These are phyloP conservation scores for Lethrus apterus DNA, from an alignment of 1,140 invertebrate genomes.

Conservation along the genomic window DNA sequence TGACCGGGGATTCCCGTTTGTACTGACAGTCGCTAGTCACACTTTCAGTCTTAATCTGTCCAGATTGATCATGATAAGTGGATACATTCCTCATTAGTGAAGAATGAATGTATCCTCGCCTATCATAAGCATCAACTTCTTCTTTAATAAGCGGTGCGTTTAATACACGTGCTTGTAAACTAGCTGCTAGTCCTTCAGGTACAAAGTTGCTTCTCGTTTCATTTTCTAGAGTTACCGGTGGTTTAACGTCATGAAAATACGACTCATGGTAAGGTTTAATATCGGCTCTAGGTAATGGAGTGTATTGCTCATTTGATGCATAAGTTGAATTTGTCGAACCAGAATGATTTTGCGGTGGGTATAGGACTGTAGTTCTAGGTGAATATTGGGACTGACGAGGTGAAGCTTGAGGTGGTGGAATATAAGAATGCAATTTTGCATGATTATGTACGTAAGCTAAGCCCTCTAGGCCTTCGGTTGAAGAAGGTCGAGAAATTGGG, in stretches of 20 bases:
- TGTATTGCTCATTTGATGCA: conserved; percentile 46
- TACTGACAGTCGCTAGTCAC: conserved; percentile 30
- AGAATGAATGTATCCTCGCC: conserved; percentile 11
- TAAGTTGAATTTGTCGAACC: conserved; percentile 34
- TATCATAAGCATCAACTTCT: conserved; percentile 32
- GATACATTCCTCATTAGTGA: conserved; percentile 7
- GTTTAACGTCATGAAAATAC: conserved; percentile 58
- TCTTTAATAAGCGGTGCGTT: conserved; percentile 38
- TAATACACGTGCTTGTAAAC: conserved; percentile 68
- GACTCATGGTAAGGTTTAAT: conserved; percentile 67
- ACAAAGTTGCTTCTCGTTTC: conserved; percentile 42
- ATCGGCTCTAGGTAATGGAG: conserved; percentile 60
- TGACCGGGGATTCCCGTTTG: conserved; percentile 39
- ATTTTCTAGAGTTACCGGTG: conserved; percentile 27
- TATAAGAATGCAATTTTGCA: conserved; percentile 40
- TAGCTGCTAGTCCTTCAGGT: conserved; percentile 68
- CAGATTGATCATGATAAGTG: conserved; percentile 11
- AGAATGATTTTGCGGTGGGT: conserved; percentile 26
- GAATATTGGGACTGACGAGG: conserved; percentile 18
- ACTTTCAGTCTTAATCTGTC: conserved; percentile 22
- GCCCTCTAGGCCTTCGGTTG: conserved; percentile 49
- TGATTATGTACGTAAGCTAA: conserved; percentile 48
- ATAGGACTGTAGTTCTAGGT: conserved; percentile 38
- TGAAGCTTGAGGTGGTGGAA: conserved; percentile 33
- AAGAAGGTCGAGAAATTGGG: conserved; percentile 58